Evolutionary conservation across 2,797 vertebrate genomes (phyloP), one percentile per base, ranked within the genome.

Genomic region (Sebastes umbrosus): DNA sequence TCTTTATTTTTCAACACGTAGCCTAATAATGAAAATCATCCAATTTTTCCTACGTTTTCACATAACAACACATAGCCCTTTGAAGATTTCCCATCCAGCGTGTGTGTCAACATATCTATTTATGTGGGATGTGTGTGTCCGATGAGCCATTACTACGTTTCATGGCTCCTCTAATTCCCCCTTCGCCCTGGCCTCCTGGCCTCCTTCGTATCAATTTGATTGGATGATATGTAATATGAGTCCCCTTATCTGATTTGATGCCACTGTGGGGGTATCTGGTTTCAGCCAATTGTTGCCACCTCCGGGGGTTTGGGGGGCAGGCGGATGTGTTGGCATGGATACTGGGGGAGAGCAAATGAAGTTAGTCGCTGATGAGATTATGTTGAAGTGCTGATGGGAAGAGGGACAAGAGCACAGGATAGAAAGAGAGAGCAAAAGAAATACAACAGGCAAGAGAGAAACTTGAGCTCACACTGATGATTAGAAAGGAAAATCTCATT

Each of bases 291-390:
- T 95, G 95, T 97, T 96, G 97, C 97, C 97, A 98, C 97, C 97
- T 97, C 96, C 96, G 95, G 97, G 90, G 90, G 94, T 75, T 89
- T 82, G 69, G 85, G 93, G 91, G 89, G 69, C 84, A 86, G 96
- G 95, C 96, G 97, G 96, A 96, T 97, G 93, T 88, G 97, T 98
- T 97, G 97, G 97, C 96, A 98, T 97, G 97, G 97, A 97, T 97
- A 98, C 85, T 43, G 95, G 95, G 96, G 96, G 96, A 94, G 96
- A 96, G 96, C 96, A 98, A 98, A 98, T 97, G 95, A 97, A 97
- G 97, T 98, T 98, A 97, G 96, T 94, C 94, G 95, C 95, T 93
- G 97, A 98, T 98, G 96, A 97, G 97, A 97, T 98, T 97, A 98
- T 97, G 95, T 96, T 96, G 96, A 97, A 98, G 96, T 97, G 96